A percentile compares a stretch with the other conserved stretches of the same genome.
Conservation (phyloP, 2,113 vertebrate genomes). For the Eolophus roseicapilla region DNA sequence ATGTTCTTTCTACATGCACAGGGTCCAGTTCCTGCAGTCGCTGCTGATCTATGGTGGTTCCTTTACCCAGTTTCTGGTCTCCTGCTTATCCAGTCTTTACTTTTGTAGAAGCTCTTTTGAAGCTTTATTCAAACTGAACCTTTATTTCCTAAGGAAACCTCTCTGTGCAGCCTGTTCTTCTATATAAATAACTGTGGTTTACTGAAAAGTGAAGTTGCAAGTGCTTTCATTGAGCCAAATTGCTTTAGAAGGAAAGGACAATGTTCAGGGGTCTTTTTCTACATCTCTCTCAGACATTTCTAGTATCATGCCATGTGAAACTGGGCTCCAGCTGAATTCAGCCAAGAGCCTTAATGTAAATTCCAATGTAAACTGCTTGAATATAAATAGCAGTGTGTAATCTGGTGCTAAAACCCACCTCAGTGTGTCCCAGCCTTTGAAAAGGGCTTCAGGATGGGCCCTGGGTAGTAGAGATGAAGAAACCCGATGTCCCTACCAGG, state of each 20-base stretch:
- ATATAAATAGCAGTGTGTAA: not conserved
- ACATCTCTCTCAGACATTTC: not conserved
- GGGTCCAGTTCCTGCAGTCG: not conserved
- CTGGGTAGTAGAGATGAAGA: not conserved
- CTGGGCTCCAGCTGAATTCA: not conserved
- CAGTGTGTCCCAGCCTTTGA: not conserved
- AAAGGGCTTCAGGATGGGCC: not conserved
- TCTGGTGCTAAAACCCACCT: not conserved
- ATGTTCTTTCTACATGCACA: fast-evolving
- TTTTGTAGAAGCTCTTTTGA: not conserved
- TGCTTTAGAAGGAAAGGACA: not conserved
- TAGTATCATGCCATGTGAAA: not conserved
- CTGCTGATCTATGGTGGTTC: not conserved
- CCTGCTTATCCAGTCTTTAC: not conserved
- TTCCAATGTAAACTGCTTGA: not conserved
- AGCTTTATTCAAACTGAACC: not conserved
- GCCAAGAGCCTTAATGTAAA: not conserved
- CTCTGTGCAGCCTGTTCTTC: not conserved
- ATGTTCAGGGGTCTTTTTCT: not conserved
- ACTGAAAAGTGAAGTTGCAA: not conserved
- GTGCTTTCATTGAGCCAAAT: not conserved
- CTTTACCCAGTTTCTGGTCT: not conserved
- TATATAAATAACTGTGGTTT: not conserved
- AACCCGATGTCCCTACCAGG: not conserved
- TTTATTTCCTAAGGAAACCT: not conserved